Base-by-base conservation (phyloP, 1,140 invertebrate species). In the Aphelinus atriplicis region DNA sequence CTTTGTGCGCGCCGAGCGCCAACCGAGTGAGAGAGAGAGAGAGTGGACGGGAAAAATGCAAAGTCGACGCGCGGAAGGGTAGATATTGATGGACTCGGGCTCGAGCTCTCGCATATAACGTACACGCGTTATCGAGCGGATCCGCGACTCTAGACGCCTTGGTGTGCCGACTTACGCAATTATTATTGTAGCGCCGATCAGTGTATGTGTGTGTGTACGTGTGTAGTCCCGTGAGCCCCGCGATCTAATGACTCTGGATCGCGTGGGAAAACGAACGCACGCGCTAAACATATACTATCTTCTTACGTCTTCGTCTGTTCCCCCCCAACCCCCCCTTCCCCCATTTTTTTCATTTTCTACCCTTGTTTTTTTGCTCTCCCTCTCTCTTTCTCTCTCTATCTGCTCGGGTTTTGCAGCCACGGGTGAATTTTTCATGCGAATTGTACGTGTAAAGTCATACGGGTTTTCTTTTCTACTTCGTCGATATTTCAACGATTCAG, bases 121-220 rank as follows among this genome's bases (percentile, higher is more conserved):
- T 2, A 62, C 50, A 64, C 46, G 53, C 61, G 50, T 43, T 26
- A n/a, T 66, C 51, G 74, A 66, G 73, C 75, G 69, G 74, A 71
- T 77, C 63, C 70, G 50, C 71, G 74, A 76, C 70, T 26, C 26
- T 26, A 26, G 26, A 26, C 26, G 26, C 53, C 63, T 78, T 71
- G 47, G 55, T 61, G 71, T 70, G 67, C 45, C 48, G 42, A 50
- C 65, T 78, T 73, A 75, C 73, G 69, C 70, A 78, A 78, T 78
- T 74, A 78, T 79, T 81, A 80, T 71, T 75, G 62, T 63, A 58
- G 42, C 45, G 58, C 48, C 7, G 55, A 69, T 62, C 61, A 48
- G 46, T 47, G 10, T 55, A 42, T 7, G 43, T 42, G 50, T 60
- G 58, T 26, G n/a, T 4, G 42, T n/a, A 60, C 47, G 43, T 56